Percentiles rank a stretch among this genome's conserved stretches.
Evolutionary conservation across 2,888 invertebrate genomes (phyloP).

Genomic region (Drosophila lacicola): DNA sequence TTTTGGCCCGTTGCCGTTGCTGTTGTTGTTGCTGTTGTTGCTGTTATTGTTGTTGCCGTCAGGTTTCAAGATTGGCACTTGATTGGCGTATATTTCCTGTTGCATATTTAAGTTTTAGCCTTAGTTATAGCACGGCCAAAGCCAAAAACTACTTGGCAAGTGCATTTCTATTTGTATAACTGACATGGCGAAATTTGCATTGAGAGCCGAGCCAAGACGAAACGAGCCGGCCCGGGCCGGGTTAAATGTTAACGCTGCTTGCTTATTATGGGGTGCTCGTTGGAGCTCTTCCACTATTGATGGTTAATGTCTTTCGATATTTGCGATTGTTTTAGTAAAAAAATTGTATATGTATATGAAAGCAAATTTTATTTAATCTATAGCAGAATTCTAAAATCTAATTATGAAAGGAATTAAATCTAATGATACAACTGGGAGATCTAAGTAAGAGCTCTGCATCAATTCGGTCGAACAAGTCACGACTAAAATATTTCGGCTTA

Average conservation of each 20-base stretch:
- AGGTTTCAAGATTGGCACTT: conserved; percentile 82
- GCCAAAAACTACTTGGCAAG: conserved; percentile 56
- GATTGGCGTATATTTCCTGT: conserved; percentile 84
- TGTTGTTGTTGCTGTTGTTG: conserved; percentile 16
- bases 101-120: conserved; percentile 82
- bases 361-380: too few species aligned
- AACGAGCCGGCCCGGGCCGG: background rate
- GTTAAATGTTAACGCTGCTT: conserved; percentile 15
- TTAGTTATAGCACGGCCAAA: conserved; percentile 44
- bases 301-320: too few species aligned
- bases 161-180: conserved; percentile 80
- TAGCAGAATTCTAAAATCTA: too few species aligned
- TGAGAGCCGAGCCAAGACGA: conserved; percentile 7
- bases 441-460: too few species aligned
- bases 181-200: conserved; percentile 53
- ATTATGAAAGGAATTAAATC: too few species aligned
- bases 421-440: too few species aligned
- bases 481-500: too few species aligned
- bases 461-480: too few species aligned
- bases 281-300: too few species aligned
- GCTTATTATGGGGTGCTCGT: background rate
- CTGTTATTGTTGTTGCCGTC: conserved; percentile 58
- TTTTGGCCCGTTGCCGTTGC: conserved; percentile 4
- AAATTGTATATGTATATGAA: too few species aligned
- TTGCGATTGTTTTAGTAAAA: too few species aligned